Evolutionary conservation across 2,113 vertebrate species (phyloP), one percentile per base, ranked within the genome.

Genomic region (Carlito syrichta): DNA sequence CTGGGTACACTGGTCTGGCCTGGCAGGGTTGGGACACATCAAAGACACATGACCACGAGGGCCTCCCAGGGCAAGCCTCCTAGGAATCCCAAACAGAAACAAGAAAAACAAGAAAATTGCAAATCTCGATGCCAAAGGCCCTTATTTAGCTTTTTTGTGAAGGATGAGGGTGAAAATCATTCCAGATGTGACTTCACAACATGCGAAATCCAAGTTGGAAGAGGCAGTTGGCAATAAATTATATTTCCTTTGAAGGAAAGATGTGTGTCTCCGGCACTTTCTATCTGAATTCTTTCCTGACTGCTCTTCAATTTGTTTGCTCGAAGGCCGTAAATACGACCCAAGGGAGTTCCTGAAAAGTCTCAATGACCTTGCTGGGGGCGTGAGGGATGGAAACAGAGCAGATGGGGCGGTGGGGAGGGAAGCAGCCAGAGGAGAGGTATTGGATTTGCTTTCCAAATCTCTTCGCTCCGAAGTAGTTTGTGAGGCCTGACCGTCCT

Each of bases 271-370:
- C 13, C 71, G 74, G 87, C 1, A 16, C 7, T 6, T 68, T 81
- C 86, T 95, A 52, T 52, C 32, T 62, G 83, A 86, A 91, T 94
- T 96, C 96, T 81, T 89, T 83, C 87, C 6, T 84, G 93, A 73
- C 52, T 63, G 90, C 83, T 81, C 88, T 97, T 88, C 91, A 94
- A 17, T 82, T 35, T 54, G 85, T 38, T 97, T 0, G 43, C 85
- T 89, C 66, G 32, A 78, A 97, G 88, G 96, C 35, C 35, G 5
- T 32, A 68, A 94, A 89, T 45, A 68, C 35, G 48, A 79, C 50
- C 50, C 78, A 38, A 68, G 50, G 0, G 79, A 66, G 85, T 14
- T 97, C 92, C 30, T 32, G 25, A 91, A 96, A 54, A 86, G 73
- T 91, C 76, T 16, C 16, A 1, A 23, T 0, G 63, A 60, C 91